These are phyloP conservation scores for Danio tinwini DNA, from an alignment of 2,797 vertebrate genomes.

Conservation along the genomic window DNA sequence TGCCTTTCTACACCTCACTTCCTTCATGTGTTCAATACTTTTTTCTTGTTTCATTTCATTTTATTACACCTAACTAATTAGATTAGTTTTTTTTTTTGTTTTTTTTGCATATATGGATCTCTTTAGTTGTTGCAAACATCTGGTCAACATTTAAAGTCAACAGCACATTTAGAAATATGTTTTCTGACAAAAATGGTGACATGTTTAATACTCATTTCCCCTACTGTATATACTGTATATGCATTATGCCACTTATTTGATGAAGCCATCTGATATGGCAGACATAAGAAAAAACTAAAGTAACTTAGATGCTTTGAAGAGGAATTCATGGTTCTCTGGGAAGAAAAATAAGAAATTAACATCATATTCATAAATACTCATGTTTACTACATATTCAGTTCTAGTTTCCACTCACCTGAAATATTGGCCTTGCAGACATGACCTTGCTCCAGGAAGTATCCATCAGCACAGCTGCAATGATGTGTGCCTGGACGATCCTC, in stretches of 20 bases:
- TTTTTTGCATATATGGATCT: no score
- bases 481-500: slow-evolving; percentile 77
- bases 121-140: no score
- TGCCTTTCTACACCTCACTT: no score
- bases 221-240: neutral
- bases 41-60: no score
- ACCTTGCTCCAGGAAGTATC: slow-evolving; percentile 77
- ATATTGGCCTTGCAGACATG: slow-evolving; percentile 76
- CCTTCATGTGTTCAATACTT: no score
- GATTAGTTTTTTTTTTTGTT: no score
- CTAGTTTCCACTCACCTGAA: slow-evolving; percentile 66
- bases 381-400: neutral
- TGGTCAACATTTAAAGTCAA: no score
- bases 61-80: no score
- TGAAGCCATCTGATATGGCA: neutral
- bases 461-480: slow-evolving; percentile 75
- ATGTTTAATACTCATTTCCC: no score
- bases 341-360: neutral
- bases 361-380: neutral
- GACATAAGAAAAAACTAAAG: neutral
- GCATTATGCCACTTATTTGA: neutral
- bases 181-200: no score
- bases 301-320: neutral
- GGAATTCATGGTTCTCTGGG: neutral
- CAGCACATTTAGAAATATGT: no score